Evolutionary conservation across 2,113 vertebrate species (phyloP), one percentile per base, ranked within the genome.

Genomic region (Callithrix jacchus): DNA sequence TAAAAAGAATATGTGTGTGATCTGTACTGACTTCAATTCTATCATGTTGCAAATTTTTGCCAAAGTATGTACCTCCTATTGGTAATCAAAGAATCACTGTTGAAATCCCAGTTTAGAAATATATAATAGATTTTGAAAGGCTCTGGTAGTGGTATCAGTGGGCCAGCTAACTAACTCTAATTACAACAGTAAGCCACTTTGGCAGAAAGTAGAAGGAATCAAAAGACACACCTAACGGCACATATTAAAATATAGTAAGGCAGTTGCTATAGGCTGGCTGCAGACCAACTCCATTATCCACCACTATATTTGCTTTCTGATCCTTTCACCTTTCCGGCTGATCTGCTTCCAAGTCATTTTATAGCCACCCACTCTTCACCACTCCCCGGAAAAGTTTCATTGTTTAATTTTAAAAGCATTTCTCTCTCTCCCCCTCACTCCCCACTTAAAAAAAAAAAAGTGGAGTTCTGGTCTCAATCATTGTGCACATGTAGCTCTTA

Each of bases 331-430:
- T 61, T 49, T 87, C 45, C 27, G 11, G 70, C 32, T 74, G 61
- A 88, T 83, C 35, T 89, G 54, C 64, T 95, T 94, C 87, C 79
- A 81, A 94, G n/a, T 71, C 47, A 32, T 85, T 95, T 83, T 71
- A 58, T 54, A 89, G 85, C 35, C 40, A 87, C 11, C 4, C 61
- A 74, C 56, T 81, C 64, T 91, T 87, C 18, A 70, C 32, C 32
- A 93, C 32, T 84, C 70, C 45, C 74, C 25, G 30, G 61, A 93
- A 92, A 89, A 82, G 42, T 49, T 68, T 92, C 86, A 37, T 1
- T 86, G 58, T 81, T 90, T 79, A 83, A 77, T 71, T 89, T 92
- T 54, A 94, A 87, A 93, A 91, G 42, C 45, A 83, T 58, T n/a
- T 93, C 42, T 92, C 47, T 81, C 47, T 49, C 42, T 18, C n/a